Evolutionary conservation across 2,797 vertebrate species (phyloP).

Genomic region (Streptopelia turtur): DNA sequence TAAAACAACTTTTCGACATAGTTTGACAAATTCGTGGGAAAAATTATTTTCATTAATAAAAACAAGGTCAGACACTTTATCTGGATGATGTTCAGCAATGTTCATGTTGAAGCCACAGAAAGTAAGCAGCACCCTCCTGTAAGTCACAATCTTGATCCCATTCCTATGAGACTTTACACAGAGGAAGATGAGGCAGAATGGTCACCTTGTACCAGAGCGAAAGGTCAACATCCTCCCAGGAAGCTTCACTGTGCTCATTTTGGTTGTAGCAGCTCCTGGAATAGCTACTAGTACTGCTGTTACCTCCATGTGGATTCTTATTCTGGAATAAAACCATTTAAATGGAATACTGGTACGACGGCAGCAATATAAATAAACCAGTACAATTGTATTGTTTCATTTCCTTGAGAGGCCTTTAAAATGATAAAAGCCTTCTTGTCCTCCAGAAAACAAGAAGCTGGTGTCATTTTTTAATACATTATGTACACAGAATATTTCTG

Average conservation of each 20-base stretch:
- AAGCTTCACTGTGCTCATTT: neutral
- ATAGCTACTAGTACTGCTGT: neutral
- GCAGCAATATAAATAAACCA: slow-evolving; percentile 31
- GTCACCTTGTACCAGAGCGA: neutral
- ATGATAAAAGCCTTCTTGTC: slow-evolving; percentile 22
- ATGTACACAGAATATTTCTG: slow-evolving; percentile 37
- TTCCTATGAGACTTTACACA: fast-evolving
- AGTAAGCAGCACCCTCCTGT: neutral
- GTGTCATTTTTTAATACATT: slow-evolving; percentile 45
- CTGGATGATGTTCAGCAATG: neutral
- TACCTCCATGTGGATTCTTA: neutral
- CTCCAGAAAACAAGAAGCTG: slow-evolving; percentile 16
- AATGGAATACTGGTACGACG: neutral
- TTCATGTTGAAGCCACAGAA: neutral
- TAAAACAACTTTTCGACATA: neutral
- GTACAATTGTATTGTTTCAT: neutral
- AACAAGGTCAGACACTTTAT: neutral
- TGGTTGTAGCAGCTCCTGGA: neutral
- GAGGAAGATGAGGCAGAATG: neutral
- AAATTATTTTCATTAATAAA: neutral
- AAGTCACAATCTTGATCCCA: neutral
- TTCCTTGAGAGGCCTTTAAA: slow-evolving; percentile 42
- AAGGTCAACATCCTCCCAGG: neutral
- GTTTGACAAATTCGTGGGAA: too few species aligned
- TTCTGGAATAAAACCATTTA: slow-evolving; percentile 10